Evolutionary conservation across 2,113 vertebrate genomes (phyloP).

Genomic region (Benitochromis conjunctus): DNA sequence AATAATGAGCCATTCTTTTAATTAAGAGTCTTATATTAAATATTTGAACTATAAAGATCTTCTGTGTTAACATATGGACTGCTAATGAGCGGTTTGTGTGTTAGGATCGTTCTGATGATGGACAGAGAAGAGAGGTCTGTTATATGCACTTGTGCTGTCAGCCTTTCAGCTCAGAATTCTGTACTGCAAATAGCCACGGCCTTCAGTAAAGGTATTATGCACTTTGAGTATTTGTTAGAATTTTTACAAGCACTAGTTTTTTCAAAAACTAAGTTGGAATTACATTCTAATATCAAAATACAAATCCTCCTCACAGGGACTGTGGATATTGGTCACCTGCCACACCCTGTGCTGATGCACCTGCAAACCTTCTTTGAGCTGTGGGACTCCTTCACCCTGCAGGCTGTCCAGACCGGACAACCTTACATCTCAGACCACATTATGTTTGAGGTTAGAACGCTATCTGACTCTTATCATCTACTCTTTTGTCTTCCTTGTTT

Average conservation of each 20-base stretch:
- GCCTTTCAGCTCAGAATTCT: constrained; percentile 72
- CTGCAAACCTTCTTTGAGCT: constrained; percentile 89
- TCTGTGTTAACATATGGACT: neutral
- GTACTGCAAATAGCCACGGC: constrained; percentile 86
- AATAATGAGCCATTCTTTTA: neutral
- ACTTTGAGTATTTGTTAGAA: neutral
- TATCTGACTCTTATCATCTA: too few relatives aligned
- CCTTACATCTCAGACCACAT: constrained; percentile 80
- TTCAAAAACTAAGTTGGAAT: too few relatives aligned
- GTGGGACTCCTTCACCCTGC: constrained; percentile 79
- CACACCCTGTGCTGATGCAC: constrained; percentile 86
- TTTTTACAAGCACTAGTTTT: neutral
- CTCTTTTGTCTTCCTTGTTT: neutral
- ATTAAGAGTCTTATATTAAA: neutral
- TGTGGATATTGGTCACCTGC: constrained; percentile 81
- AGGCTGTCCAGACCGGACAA: constrained; percentile 82
- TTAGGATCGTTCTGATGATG: constrained; percentile 84
- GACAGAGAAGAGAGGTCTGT: constrained; percentile 83
- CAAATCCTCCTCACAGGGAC: constrained; percentile 70
- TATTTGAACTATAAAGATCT: neutral
- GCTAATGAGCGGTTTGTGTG: neutral
- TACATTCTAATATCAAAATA: neutral
- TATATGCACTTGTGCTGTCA: constrained; percentile 66
- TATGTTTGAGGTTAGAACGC: constrained; percentile 71
- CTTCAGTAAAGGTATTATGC: constrained; percentile 87